Percentiles rank a stretch among this genome's conserved stretches.
Conservation (phyloP, 2,888 invertebrate species). For the Tipula lateralis region DNA sequence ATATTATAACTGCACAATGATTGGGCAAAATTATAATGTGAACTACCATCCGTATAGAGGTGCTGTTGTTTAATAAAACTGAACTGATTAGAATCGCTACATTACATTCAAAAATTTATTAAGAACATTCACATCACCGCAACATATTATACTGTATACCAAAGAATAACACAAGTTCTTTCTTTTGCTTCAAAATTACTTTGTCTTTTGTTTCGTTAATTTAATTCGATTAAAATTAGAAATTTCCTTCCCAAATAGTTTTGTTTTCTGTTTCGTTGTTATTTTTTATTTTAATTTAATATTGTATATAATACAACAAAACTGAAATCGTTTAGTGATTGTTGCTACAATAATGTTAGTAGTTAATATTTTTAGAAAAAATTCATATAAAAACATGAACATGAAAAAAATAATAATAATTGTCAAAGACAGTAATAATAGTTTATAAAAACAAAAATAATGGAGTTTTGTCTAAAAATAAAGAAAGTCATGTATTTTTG, state of each 20-base stretch:
- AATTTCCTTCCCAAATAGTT: not conserved
- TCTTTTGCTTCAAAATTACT: not conserved
- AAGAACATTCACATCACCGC: not conserved
- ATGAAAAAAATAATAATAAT: not conserved
- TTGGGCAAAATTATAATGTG: not conserved
- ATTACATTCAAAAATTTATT: not conserved
- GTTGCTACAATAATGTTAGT: not conserved
- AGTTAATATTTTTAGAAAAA: not conserved
- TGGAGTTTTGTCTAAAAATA: not conserved
- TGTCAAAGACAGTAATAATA: not conserved
- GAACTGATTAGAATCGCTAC: not conserved
- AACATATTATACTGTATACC: too few species aligned
- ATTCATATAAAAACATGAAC: not conserved
- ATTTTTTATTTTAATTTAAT: not conserved
- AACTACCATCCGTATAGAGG: too few species aligned
- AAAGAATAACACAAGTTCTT: not conserved
- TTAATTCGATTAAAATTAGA: slow-evolving; percentile 13
- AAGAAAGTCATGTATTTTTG: not conserved
- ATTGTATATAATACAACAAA: not conserved
- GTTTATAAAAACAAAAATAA: not conserved
- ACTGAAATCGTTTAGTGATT: not conserved
- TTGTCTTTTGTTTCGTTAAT: not conserved
- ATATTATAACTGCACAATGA: too few species aligned
- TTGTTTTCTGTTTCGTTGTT: not conserved
- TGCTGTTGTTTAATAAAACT: not conserved